Base-by-base conservation (phyloP, 2,888 invertebrate genomes). In the Cheilosia vulpina region DNA sequence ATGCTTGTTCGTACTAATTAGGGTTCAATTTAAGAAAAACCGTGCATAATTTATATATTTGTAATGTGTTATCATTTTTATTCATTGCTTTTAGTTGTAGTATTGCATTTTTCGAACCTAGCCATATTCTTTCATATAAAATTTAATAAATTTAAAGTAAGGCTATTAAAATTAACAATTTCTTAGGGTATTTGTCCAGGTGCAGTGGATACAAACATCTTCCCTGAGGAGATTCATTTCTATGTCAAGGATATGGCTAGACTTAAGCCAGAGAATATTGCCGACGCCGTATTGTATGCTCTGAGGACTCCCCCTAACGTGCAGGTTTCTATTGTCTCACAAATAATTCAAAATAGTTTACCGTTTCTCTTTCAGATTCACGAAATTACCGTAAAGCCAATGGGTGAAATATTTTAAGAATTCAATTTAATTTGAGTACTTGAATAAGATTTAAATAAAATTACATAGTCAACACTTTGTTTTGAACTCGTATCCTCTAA, bases 161-260 rank as follows among this genome's bases (percentile, higher is more conserved):
- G 6, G 6, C 1, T 27, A 27, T 27, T 27, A 27, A 27, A 17
- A 3, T 11, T 2, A 24, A 31, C 1, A 9, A 5, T 62, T 75
- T 73, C 68, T 31, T 31, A 90, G 90, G 91, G 91, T 2, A 91
- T 92, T 50, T 91, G 91, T 75, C 92, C 92, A 0, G 92, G 92
- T 4, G 91, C 91, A 2, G 91, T 91, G 0, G 90, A 91, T 47
- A 92, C 92, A 15, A 90, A 92, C 52, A 91, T 92, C 1, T 91
- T 91, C 79, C 92, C 92, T 0, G 87, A 90, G 60, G 91, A 92
- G 81, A 91, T 91, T 68, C 89, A 91, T 34, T 90, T 90, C 73
- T 90, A 89, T 77, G 91, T 91, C 0, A 91, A 91, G 81, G 87
- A 91, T 55, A 91, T 91, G 91, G 89, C 89, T 0, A 89, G 89